Base-by-base conservation (phyloP, 2,797 vertebrate genomes). In the Acrocephalus scirpaceus region DNA sequence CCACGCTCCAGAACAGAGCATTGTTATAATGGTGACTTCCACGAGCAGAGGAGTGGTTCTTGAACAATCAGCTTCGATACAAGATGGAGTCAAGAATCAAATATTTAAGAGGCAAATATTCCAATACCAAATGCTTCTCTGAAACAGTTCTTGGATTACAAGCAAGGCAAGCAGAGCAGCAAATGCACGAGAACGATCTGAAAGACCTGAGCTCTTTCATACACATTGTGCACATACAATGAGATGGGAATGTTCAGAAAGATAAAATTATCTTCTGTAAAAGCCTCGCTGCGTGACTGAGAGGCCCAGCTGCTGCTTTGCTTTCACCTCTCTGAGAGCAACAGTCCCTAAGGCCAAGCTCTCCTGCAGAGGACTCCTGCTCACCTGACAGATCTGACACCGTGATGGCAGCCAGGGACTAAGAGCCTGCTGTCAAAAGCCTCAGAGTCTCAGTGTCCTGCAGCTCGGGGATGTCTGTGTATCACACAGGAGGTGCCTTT, bases 41-140 rank as follows among this genome's bases (percentile, higher is more conserved):
- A 65, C 0, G 9, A 92, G 96, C 90, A 79, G 85, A 79, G 92
- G 80, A 91, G 85, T 27, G 10, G 86, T 3, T 74, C 3, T 2
- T 2, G 7, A 77, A 69, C 76, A 86, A 81, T 60, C 94, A 78
- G 86, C 77, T 22, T 29, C 20, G 2, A 90, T 86, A 83, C 96
- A 97, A 96, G 97, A 96, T 95, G 96, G 96, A 97, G 95, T 91
- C 96, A 93, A 85, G 88, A 91, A 95, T 80, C 89, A 95, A 92
- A 88, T 86, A 91, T 95, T 84, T 78, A 86, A 87, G 81, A 90
- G 86, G 89, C 10, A 10, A 77, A 90, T 94, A 72, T 53, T 87
- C 61, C 45, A 62, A 73, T 23, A 93, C 21, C 66, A 93, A 70
- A 42, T 18, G 78, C 58, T 69, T 13, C 77, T 38, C 44, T 40